Conservation (phyloP, 2,113 vertebrate genomes). For the Arothron firmamentum region DNA sequence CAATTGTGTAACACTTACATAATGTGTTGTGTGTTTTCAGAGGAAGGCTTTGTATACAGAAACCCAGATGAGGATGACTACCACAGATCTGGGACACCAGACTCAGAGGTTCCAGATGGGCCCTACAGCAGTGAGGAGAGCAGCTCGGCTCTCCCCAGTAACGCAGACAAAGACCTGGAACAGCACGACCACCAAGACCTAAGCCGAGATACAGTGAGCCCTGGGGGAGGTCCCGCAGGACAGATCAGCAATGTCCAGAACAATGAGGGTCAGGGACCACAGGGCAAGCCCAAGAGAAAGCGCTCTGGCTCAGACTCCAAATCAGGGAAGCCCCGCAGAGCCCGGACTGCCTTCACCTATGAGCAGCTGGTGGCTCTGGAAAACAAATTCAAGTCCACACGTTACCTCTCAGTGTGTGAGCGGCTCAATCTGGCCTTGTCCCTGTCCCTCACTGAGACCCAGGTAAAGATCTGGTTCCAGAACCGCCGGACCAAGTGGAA, state of each 20-base stretch:
- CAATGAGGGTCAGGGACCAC: conserved; percentile 50
- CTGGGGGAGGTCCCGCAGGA: conserved; percentile 41
- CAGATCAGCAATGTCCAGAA: conserved; percentile 40
- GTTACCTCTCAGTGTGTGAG: conserved; percentile 91
- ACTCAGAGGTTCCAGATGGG: conserved; percentile 78
- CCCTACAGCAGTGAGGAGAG: conserved; percentile 81
- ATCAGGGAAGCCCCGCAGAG: conserved; percentile 88
- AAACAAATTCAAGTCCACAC: conserved; percentile 94
- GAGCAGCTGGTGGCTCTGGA: conserved; percentile 94
- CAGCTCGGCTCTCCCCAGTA: conserved; percentile 63
- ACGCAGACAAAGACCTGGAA: conserved; percentile 62
- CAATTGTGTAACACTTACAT: neutral
- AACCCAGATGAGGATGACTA: conserved; percentile 75
- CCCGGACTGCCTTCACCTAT: conserved; percentile 94
- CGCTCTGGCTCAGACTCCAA: conserved; percentile 90
- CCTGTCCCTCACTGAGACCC: conserved; percentile 89
- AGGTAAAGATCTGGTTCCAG: conserved; percentile 96
- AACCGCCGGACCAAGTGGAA: conserved; percentile 95
- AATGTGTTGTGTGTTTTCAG: conserved; percentile 37
- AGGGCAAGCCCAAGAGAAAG: conserved; percentile 85
- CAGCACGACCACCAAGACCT: conserved; percentile 63
- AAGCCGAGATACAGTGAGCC: conserved; percentile 62
- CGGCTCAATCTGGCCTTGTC: conserved; percentile 90
- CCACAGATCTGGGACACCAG: conserved; percentile 69
- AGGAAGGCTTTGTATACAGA: conserved; percentile 77